Evolutionary conservation across 2,797 vertebrate genomes (phyloP), one percentile per base, ranked within the genome.

Genomic region (Dendrocincla fuliginosa): DNA sequence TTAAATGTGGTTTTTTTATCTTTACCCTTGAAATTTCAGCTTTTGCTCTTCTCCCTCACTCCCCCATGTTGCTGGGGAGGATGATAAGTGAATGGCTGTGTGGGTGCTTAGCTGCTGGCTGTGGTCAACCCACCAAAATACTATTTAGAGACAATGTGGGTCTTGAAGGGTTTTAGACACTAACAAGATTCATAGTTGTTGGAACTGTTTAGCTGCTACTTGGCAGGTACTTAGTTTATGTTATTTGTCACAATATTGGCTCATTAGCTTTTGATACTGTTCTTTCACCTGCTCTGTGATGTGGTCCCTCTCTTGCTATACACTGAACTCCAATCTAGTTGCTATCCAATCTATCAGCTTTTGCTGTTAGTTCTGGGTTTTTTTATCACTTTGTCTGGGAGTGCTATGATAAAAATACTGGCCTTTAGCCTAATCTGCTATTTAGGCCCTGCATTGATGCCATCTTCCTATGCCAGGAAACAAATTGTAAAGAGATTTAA

Each of bases 221-320:
- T 63, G 27, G 9, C 6, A 32, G 33, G 8, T 55, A 52, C 6
- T 9, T 30, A 24, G 16, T 37, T 14, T 18, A 11, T 55, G 11
- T 19, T 35, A 2, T 7, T 69, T 70, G 24, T 32, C 56, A 39
- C 22, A 55, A 11, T 14, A 9, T 49, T 65, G 41, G 16, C 25
- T 49, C 32, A 10, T 49, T 65, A 55, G 24, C 17, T 61, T 81
- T 47, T 37, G 37, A 13, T 35, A 52, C 13, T 22, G 2, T 33
- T 76, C 30, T 17, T 76, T 41, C 75, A 30, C 4, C 25, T 27
- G 6, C 13, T 15, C 2, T 4, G 4, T 6, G 6, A 2, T 18
- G 3, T 1, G 0, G 5, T 37, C 11, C 2, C 33, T 52, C 18
- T 74, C 20, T 61, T n/a, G 6, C 44, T 46, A 22, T 44, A 39